Evolutionary conservation across 2,797 vertebrate species (phyloP).

Genomic region (Sebastes umbrosus): DNA sequence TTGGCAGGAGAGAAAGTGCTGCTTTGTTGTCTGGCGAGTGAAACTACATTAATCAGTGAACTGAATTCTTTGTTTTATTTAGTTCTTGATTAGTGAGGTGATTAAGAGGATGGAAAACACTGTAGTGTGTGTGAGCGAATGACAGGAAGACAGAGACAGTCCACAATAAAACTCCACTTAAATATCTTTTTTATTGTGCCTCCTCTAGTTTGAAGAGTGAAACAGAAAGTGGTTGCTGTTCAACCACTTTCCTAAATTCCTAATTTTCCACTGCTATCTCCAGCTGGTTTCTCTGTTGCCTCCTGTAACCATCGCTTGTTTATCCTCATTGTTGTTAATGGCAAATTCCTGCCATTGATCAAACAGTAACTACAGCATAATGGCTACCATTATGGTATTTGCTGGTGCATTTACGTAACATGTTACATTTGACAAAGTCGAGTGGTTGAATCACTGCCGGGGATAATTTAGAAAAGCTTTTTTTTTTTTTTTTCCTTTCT

Average conservation of each 20-base stretch:
- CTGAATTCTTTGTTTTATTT: background rate
- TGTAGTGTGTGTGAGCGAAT: background rate
- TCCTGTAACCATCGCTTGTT: background rate
- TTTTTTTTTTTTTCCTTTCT: background rate
- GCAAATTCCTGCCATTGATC: slow-evolving; percentile 24
- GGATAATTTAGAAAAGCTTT: background rate
- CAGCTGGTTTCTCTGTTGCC: background rate
- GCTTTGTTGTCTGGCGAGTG: background rate
- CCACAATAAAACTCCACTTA: background rate
- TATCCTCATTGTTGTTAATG: slow-evolving; percentile 21
- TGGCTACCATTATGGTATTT: background rate
- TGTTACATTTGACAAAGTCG: background rate
- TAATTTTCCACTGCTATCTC: background rate
- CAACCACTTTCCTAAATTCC: background rate
- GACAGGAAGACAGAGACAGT: background rate
- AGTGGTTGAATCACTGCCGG: background rate
- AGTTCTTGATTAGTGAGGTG: background rate
- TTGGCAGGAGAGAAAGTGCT: background rate
- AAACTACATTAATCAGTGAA: background rate
- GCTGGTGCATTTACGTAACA: background rate
- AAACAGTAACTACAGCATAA: background rate
- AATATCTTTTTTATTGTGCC: background rate
- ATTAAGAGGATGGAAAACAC: background rate
- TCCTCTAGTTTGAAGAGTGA: background rate
- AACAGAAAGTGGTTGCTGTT: background rate